Evolutionary conservation across 2,113 vertebrate species (phyloP), one percentile per base, ranked within the genome.

Genomic region (Dolichallabes microphthalmus): DNA sequence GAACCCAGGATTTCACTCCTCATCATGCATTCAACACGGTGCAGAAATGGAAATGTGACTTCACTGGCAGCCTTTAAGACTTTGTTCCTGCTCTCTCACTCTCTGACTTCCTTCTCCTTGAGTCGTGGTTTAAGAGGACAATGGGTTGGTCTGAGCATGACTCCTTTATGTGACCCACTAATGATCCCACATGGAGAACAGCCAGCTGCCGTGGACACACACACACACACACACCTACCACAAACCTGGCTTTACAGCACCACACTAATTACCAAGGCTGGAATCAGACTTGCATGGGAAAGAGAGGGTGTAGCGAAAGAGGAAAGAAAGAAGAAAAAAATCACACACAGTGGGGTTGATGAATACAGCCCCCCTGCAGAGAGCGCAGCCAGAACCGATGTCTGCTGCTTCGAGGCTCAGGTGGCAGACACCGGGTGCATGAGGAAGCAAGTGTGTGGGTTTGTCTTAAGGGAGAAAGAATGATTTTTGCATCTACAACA

Each of bases 351-450:
- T 78, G 4, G 32, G 35, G 45, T 78, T 64, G 69, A 84, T 84
- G 66, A 45, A 84, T 77, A 25, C 83, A 69, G 14, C 69, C 71
- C 35, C 57, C 57, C 74, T 32, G 55, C 52, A 7, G 35, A 58
- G 76, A 30, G 68, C 52, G 69, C 77, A 52, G 27, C 71, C 82
- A 85, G 90, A 85, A 25, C 60, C 11, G 17, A 35, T 19, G 32
- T 64, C 35, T 76, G 61, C 86, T 84, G 84, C 52, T 77, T 85
- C 68, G 27, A 76, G 74, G 74, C 83, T 91, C 92, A 91, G 91
- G 91, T 92, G 89, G 90, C 88, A 87, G 74, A 66, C 90, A 89
- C 88, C 86, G 87, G 86, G 87, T 86, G 88, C 90, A 88, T 73
- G 20, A 35, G 45, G 73, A 13, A 55, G 1, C 10, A 4, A 82